Evolutionary conservation across 1,140 invertebrate genomes (phyloP).

Genomic region (Rhynchophorus ferrugineus): DNA sequence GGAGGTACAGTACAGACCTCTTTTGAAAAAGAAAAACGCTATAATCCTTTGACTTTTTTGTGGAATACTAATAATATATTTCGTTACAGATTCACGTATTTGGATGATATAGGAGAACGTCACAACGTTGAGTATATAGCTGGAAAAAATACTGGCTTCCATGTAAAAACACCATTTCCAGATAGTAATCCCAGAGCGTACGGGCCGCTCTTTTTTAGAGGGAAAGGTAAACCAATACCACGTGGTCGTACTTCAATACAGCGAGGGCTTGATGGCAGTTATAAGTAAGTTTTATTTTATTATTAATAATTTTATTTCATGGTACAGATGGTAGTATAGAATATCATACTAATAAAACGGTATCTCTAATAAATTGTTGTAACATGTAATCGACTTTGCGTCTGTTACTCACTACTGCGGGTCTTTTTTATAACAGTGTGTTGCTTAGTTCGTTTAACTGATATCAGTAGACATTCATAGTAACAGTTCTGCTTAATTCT

Average conservation of each 20-base stretch:
- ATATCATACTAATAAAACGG: too few species aligned
- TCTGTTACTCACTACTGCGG: too few species aligned
- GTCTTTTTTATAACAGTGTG: too few species aligned
- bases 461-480: too few species aligned
- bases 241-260: slow-evolving; percentile 55
- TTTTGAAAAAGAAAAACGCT: too few species aligned
- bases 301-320: not conserved
- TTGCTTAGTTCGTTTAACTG: too few species aligned
- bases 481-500: too few species aligned
- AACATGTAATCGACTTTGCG: too few species aligned
- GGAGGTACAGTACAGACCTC: too few species aligned
- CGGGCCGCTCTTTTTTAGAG: slow-evolving; percentile 48
- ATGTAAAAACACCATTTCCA: slow-evolving; percentile 60
- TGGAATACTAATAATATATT: too few species aligned
- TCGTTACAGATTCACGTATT: slow-evolving; percentile 56
- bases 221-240: slow-evolving; percentile 46
- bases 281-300: slow-evolving; percentile 44
- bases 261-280: slow-evolving; percentile 53
- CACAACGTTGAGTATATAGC: slow-evolving; percentile 66
- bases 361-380: too few species aligned
- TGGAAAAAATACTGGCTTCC: slow-evolving; percentile 61
- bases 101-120: slow-evolving; percentile 62
- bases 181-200: slow-evolving; percentile 51
- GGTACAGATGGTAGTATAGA: slow-evolving; percentile 32
- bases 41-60: too few species aligned